These are phyloP conservation scores for Ciona savignyi DNA, from an alignment of 23 tunicate species.

Conservation along the genomic window DNA sequence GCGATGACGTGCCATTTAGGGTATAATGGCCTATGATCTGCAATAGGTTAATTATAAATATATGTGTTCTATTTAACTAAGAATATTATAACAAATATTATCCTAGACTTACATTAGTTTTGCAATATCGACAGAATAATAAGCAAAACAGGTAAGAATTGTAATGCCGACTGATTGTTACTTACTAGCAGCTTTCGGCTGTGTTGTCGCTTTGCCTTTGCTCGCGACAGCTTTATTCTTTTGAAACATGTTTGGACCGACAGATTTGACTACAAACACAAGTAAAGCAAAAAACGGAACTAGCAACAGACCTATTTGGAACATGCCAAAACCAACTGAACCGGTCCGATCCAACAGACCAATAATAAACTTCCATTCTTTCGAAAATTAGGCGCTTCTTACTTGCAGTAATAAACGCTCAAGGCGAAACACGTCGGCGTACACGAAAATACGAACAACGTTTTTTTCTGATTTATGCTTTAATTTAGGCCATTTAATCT, in stretches of 20 bases:
- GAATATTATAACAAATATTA: no score
- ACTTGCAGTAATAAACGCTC: not conserved
- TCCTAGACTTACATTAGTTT: not conserved
- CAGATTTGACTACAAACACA: not conserved
- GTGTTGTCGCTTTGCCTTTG: no score
- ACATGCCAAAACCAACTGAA: not conserved
- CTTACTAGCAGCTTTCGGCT: not conserved
- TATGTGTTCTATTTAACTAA: no score
- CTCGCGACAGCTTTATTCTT: not conserved
- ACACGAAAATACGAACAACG: not conserved
- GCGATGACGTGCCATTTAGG: not conserved
- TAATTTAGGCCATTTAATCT: no score
- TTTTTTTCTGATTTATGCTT: no score
- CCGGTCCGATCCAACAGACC: not conserved
- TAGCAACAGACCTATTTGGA: not conserved
- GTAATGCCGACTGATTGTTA: no score
- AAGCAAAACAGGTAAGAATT: no score
- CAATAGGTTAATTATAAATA: no score
- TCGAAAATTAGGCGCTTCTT: not conserved
- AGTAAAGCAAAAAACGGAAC: not conserved
- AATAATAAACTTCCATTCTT: not conserved
- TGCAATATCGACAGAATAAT: not conserved
- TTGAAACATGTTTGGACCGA: not conserved
- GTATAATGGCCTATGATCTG: not conserved
- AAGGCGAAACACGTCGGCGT: not conserved